Evolutionary conservation across 2,888 invertebrate species (phyloP).

Genomic region (Philaethria dido): DNA sequence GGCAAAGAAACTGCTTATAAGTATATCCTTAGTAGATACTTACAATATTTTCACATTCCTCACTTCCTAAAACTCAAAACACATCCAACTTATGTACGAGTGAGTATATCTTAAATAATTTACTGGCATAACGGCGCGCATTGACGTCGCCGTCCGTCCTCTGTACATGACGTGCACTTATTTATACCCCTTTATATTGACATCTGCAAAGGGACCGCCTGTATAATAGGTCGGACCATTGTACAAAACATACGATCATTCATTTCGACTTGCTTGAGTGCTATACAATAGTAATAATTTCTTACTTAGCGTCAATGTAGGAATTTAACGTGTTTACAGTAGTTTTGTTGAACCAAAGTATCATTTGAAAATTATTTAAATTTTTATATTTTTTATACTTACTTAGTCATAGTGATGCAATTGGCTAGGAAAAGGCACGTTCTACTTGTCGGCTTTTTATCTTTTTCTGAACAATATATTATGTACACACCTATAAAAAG

Average conservation of each 20-base stretch:
- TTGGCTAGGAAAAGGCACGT: no score
- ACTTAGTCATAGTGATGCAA: no score
- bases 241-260: constrained; percentile 59
- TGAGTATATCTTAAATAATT: constrained; percentile 42
- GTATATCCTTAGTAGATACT: no score
- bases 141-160: constrained; percentile 54
- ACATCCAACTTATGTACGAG: background rate
- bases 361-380: background rate
- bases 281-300: constrained; percentile 65
- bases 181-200: constrained; percentile 46
- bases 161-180: constrained; percentile 69
- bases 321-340: constrained; percentile 21
- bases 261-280: constrained; percentile 56
- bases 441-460: no score
- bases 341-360: background rate
- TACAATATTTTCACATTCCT: background rate
- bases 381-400: no score
- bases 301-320: constrained; percentile 38
- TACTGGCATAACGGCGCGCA: constrained; percentile 53
- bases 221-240: constrained; percentile 72
- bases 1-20: no score
- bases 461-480: no score
- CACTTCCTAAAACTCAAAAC: constrained; percentile 21
- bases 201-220: constrained; percentile 59
- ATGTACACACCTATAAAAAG: no score